Conservation (phyloP, 1,140 invertebrate genomes). For the Medauroidea extradentata region DNA sequence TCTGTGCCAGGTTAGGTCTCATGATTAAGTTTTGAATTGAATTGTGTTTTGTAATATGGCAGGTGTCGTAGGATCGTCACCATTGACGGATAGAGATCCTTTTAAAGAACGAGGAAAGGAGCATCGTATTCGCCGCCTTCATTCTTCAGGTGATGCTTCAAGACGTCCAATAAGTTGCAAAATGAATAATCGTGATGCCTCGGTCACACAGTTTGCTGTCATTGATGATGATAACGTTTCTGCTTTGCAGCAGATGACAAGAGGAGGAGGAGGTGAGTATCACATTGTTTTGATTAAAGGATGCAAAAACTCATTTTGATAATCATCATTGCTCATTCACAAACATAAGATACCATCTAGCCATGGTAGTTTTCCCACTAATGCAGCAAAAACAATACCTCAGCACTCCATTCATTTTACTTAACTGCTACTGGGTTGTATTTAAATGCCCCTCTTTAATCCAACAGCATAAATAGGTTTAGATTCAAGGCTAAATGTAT, state of each 20-base stretch:
- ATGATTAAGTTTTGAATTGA: no score
- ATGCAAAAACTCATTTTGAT: no score
- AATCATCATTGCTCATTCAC: no score
- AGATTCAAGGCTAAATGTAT: no score
- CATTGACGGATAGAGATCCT: conserved; percentile 15
- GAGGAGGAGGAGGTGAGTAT: conserved; percentile 46
- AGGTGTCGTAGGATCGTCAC: conserved; percentile 16
- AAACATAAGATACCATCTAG: no score
- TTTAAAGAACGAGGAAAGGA: conserved; percentile 17
- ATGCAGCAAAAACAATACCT: no score
- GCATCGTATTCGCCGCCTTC: conserved; percentile 21
- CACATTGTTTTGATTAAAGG: neutral
- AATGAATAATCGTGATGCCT: conserved; percentile 46
- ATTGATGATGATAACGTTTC: conserved; percentile 92
- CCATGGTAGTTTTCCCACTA: no score
- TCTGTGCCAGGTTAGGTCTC: no score
- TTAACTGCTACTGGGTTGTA: no score
- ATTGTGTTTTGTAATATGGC: conserved; percentile 1
- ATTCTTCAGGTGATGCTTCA: conserved; percentile 20
- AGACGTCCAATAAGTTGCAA: conserved; percentile 14
- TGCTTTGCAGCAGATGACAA: conserved; percentile 71
- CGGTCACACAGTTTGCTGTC: conserved; percentile 84
- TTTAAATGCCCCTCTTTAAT: no score
- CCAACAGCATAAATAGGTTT: no score
- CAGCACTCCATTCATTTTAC: no score